phyloP scores from a whole-genome alignment of 2,888 invertebrate genomes.

The Sabellastarte sp. region DNA sequence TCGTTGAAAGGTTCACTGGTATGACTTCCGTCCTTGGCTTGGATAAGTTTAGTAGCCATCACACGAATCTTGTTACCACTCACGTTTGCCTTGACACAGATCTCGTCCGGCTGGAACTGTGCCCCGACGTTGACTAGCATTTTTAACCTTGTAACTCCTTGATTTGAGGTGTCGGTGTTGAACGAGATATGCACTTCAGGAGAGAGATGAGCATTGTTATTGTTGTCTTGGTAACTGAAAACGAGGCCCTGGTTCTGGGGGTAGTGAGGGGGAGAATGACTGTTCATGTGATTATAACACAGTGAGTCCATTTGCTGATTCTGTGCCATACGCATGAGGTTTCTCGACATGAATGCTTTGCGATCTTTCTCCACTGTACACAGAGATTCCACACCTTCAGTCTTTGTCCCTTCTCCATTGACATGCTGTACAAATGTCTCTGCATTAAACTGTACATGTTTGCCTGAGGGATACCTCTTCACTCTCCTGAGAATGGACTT shows the following conservation, averaged over 20 bases:
- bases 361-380: background rate
- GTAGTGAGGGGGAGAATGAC: background rate
- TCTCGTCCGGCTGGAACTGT: constrained; percentile 15
- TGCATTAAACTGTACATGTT: too few species aligned
- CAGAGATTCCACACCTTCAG: background rate
- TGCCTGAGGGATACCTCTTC: too few species aligned
- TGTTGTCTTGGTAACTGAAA: background rate
- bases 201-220: background rate
- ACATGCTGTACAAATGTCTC: background rate
- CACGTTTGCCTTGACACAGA: constrained; percentile 20
- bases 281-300: too few species aligned
- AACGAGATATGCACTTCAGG: background rate
- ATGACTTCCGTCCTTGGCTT: background rate
- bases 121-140: constrained; percentile 11
- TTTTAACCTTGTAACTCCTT: constrained; percentile 8
- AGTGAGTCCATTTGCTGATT: background rate
- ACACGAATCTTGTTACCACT: constrained; percentile 16
- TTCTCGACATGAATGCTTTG: background rate
- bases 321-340: background rate
- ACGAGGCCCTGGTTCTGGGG: too few species aligned
- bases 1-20: constrained; percentile 11
- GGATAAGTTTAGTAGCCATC: constrained; percentile 6
- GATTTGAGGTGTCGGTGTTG: background rate
- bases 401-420: background rate
- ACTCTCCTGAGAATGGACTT: background rate